These are phyloP conservation scores for Myiopsitta monachus DNA, from an alignment of 2,113 vertebrate species.

Conservation along the genomic window DNA sequence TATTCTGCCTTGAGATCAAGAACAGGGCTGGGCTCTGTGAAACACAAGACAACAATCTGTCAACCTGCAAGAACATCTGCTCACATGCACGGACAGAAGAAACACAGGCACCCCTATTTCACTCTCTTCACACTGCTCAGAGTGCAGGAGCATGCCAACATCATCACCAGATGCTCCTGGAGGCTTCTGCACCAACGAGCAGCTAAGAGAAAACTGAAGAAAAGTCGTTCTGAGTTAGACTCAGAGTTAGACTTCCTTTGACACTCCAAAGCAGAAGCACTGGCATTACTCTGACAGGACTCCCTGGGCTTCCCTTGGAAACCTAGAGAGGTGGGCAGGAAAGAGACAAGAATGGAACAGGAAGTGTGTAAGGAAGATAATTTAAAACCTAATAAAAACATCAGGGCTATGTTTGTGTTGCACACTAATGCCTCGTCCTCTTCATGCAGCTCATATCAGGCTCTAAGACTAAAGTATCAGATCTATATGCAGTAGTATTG, in stretches of 20 bases:
- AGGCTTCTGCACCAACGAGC: neutral
- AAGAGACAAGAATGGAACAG: neutral
- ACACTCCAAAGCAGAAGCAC: neutral
- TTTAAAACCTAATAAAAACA: neutral
- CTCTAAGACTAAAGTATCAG: neutral
- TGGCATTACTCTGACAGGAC: fast-evolving
- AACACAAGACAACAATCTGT: neutral
- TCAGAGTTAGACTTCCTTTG: neutral
- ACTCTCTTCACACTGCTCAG: neutral
- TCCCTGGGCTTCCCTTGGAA: neutral
- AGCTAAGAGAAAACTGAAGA: neutral
- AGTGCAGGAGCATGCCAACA: neutral
- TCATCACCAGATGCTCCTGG: neutral
- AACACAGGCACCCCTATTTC: neutral
- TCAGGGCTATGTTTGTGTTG: too few species aligned
- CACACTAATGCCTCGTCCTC: neutral
- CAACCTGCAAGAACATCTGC: too few species aligned
- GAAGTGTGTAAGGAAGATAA: neutral
- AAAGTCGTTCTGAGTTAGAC: neutral
- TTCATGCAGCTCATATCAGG: neutral
- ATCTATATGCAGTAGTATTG: neutral
- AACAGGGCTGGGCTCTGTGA: neutral
- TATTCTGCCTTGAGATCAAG: neutral
- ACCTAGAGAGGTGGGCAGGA: neutral
- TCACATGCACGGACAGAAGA: too few species aligned